Evolutionary conservation across 2,888 invertebrate species (phyloP).

Genomic region (Venustoraphidia nigricollis): DNA sequence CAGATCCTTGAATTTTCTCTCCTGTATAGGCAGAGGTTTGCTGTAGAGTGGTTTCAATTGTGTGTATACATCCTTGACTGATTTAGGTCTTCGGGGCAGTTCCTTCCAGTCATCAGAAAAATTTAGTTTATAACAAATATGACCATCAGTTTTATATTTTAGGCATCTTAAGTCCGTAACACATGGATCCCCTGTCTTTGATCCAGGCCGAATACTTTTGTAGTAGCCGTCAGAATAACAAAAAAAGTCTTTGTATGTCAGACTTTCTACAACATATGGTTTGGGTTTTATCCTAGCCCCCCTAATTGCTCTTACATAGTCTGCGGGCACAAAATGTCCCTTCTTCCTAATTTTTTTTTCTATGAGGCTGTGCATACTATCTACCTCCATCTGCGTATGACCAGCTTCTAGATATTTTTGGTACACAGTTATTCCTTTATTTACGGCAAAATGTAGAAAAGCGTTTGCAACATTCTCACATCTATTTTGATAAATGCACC

Average conservation of each 20-base stretch:
- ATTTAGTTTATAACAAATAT: constrained; percentile 9
- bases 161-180: constrained; percentile 8
- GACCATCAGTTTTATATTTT: constrained; percentile 9
- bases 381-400: constrained; percentile 17
- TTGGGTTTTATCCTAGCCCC: constrained; percentile 4
- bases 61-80: too few relatives aligned
- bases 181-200: constrained; percentile 10
- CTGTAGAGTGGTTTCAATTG: too few relatives aligned
- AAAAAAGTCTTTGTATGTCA: constrained; percentile 4
- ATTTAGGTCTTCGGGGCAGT: constrained; percentile 2
- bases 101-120: constrained; percentile 8
- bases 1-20: too few relatives aligned
- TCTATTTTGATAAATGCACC: constrained; percentile 9
- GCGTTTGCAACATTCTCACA: constrained; percentile 8
- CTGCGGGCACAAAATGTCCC: constrained; percentile 12
- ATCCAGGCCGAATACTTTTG: constrained; percentile 10
- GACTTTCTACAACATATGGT: too few relatives aligned
- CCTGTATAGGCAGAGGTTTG: too few relatives aligned
- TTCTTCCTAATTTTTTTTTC: constrained; percentile 8
- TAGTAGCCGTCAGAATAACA: constrained; percentile 5
- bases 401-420: constrained; percentile 15
- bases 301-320: constrained; percentile 9
- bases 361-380: constrained; percentile 11
- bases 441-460: constrained; percentile 6
- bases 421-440: constrained; percentile 11